Percentiles rank a stretch among this genome's conserved stretches.
phyloP scores from a whole-genome alignment of 2,113 vertebrate species.

The Tursiops truncatus region DNA sequence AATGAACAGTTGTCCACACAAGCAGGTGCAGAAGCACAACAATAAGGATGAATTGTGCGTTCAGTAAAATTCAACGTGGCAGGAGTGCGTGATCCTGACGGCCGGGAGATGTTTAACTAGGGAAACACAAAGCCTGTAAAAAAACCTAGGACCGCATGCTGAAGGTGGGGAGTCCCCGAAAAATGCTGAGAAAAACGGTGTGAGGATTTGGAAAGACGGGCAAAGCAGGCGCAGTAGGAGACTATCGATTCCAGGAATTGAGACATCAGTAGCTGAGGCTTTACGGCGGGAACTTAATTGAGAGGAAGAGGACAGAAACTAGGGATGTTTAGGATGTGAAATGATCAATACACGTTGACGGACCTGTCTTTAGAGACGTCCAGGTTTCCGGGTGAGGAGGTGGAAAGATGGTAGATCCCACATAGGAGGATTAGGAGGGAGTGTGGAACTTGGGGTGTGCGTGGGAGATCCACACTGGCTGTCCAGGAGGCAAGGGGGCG shows the following conservation, averaged over 20 bases:
- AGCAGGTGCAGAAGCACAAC: background rate
- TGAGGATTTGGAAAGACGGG: background rate
- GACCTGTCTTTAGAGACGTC: background rate
- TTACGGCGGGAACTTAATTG: background rate
- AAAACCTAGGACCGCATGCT: background rate
- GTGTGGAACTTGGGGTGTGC: accelerated
- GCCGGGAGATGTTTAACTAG: background rate
- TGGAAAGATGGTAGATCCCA: background rate
- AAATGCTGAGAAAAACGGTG: background rate
- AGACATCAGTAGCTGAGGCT: background rate
- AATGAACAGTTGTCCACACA: no score
- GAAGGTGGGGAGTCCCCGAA: no score
- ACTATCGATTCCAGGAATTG: background rate
- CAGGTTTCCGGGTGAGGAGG: background rate
- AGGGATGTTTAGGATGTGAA: background rate
- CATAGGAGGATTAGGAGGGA: background rate
- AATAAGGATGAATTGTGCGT: background rate
- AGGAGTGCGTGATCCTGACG: accelerated
- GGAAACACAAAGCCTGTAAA: background rate
- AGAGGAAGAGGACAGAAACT: background rate
- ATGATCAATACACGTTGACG: background rate
- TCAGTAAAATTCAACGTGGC: no score
- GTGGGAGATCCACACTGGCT: no score
- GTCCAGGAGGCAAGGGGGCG: background rate
- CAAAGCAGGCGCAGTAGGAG: background rate